Evolutionary conservation across 2,888 invertebrate species (phyloP).

Genomic region (Amiota communis): DNA sequence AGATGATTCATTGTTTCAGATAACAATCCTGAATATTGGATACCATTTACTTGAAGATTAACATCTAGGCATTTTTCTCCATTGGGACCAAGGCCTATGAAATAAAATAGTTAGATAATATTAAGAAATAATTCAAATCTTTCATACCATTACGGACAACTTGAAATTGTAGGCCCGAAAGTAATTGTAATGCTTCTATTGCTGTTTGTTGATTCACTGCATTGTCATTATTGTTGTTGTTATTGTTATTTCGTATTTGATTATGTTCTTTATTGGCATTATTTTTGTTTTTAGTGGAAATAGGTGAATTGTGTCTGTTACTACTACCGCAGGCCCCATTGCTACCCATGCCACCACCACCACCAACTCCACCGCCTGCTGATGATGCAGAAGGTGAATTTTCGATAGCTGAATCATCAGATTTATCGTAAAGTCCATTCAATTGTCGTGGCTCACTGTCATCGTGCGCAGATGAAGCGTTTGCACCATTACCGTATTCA

Average conservation of each 20-base stretch:
- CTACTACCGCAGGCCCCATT: slow-evolving; percentile 43
- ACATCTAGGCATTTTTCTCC: slow-evolving; percentile 93
- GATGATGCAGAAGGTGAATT: slow-evolving; percentile 62
- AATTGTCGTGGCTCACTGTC: slow-evolving; percentile 54
- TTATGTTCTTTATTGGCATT: slow-evolving; percentile 39
- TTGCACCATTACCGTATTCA: slow-evolving; percentile 55
- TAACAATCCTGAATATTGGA: slow-evolving; percentile 95
- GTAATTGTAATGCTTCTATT: slow-evolving; percentile 55
- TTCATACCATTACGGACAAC: slow-evolving; percentile 88
- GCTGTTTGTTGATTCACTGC: slow-evolving; percentile 46
- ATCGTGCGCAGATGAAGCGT: slow-evolving; percentile 55
- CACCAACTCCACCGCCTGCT: slow-evolving; percentile 22
- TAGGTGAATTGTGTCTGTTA: slow-evolving; percentile 60
- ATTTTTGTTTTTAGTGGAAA: slow-evolving; percentile 64
- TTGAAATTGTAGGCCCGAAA: slow-evolving; percentile 79
- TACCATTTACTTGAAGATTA: slow-evolving; percentile 96
- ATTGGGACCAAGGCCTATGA: slow-evolving; percentile 85
- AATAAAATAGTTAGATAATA: slow-evolving; percentile 33
- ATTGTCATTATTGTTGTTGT: slow-evolving; percentile 52
- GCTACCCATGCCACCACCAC: neutral
- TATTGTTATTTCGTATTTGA: neutral
- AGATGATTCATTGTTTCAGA: slow-evolving; percentile 74
- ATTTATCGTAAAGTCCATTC: slow-evolving; percentile 64
- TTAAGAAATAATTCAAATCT: neutral
- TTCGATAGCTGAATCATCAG: slow-evolving; percentile 69